These are phyloP conservation scores for Meda fulgida DNA, from an alignment of 2,797 vertebrate species.

Conservation along the genomic window DNA sequence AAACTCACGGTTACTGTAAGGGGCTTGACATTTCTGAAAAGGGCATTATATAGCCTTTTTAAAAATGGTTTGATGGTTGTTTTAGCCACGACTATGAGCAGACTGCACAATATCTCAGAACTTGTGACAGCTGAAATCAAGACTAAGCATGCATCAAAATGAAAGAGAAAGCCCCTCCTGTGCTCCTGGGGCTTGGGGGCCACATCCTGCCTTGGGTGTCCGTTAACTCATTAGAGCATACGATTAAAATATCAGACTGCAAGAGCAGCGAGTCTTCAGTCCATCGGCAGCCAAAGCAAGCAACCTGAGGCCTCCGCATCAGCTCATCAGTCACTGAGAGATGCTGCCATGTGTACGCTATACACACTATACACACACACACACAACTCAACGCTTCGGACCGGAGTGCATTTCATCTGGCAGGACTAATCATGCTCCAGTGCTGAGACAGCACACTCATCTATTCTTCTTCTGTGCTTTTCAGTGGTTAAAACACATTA, in stretches of 20 bases:
- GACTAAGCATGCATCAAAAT: conserved; percentile 23
- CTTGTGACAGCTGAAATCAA: conserved; percentile 9
- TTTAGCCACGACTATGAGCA: neutral
- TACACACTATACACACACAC: neutral
- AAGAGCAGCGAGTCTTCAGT: conserved; percentile 17
- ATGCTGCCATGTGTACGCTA: neutral
- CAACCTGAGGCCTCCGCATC: conserved; percentile 13
- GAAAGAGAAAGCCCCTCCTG: conserved; percentile 7
- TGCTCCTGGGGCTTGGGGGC: neutral
- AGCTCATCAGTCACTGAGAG: conserved; percentile 33
- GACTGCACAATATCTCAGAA: neutral
- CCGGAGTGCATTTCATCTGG: conserved; percentile 1
- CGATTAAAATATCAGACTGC: conserved; percentile 37
- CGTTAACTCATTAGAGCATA: conserved; percentile 32
- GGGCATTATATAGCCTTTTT: neutral
- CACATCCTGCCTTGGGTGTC: conserved; percentile 14
- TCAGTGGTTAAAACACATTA: neutral
- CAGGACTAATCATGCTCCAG: conserved; percentile 30
- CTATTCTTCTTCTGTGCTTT: conserved; percentile 31
- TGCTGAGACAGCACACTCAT: conserved; percentile 38
- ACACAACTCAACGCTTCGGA: conserved; percentile 7
- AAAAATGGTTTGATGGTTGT: neutral
- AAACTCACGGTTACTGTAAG: neutral
- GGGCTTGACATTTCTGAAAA: neutral
- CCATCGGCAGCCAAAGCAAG: conserved; percentile 16